Percentiles rank a stretch among this genome's conserved stretches.
Conservation (phyloP, 2,797 vertebrate species). For the Cyclopterus lumpus region DNA sequence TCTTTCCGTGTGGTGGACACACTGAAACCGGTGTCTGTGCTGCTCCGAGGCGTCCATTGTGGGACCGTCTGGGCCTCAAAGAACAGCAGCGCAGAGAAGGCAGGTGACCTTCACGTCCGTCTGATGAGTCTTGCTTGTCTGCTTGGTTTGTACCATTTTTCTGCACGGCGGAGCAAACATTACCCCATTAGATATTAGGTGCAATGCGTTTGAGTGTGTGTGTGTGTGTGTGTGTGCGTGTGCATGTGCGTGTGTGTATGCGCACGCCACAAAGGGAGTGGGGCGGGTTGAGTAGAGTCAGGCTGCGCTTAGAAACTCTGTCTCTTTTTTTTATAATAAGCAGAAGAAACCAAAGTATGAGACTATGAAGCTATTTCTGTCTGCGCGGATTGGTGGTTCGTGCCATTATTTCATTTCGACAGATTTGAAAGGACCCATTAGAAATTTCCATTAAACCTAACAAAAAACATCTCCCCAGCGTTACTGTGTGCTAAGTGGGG, state of each 20-base stretch:
- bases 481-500: slow-evolving; percentile 81
- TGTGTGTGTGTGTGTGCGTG: slow-evolving; percentile 1
- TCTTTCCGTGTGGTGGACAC: slow-evolving; percentile 40
- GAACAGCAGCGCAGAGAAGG: slow-evolving; percentile 57
- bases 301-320: slow-evolving; percentile 54
- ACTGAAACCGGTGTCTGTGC: slow-evolving; percentile 44
- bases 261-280: slow-evolving; percentile 47
- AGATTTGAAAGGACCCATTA: slow-evolving; percentile 81
- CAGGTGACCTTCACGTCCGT: slow-evolving; percentile 80
- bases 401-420: slow-evolving; percentile 81
- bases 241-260: slow-evolving; percentile 25
- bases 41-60: slow-evolving; percentile 41
- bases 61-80: slow-evolving; percentile 54
- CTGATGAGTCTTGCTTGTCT: slow-evolving; percentile 72
- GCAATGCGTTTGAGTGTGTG: slow-evolving; percentile 26
- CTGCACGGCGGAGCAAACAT: slow-evolving; percentile 73
- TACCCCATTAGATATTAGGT: slow-evolving; percentile 61
- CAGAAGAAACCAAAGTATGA: slow-evolving; percentile 68
- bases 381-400: slow-evolving; percentile 64
- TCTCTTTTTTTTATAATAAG: slow-evolving; percentile 63
- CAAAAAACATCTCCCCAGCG: slow-evolving; percentile 81
- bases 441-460: slow-evolving; percentile 83
- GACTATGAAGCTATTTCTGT: slow-evolving; percentile 80
- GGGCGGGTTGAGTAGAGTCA: slow-evolving; percentile 55
- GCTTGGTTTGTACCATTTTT: slow-evolving; percentile 74